Evolutionary conservation across 2,797 vertebrate species (phyloP).

Genomic region (Diplodus sargus): DNA sequence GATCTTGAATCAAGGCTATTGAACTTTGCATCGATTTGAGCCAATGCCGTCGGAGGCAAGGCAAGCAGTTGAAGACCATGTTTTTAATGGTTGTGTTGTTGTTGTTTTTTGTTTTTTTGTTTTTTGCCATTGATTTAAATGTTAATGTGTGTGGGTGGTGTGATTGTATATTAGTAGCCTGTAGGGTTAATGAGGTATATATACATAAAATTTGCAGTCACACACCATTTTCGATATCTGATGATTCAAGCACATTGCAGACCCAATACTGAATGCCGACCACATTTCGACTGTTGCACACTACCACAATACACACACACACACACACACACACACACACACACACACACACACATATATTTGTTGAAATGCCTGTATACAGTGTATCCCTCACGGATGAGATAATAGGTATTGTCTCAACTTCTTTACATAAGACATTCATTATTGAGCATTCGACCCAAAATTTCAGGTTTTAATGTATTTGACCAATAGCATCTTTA

Average conservation of each 20-base stretch:
- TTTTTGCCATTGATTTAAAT: slow-evolving; percentile 48
- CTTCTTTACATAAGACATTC: too few species aligned
- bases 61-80: slow-evolving; percentile 30
- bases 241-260: slow-evolving; percentile 11
- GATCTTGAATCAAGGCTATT: slow-evolving; percentile 65
- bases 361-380: too few species aligned
- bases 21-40: slow-evolving; percentile 61
- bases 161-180: slow-evolving; percentile 22
- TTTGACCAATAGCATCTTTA: too few species aligned
- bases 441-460: too few species aligned
- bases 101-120: neutral
- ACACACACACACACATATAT: too few species aligned
- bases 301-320: too few species aligned
- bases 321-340: too few species aligned
- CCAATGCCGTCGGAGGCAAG: slow-evolving; percentile 37
- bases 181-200: slow-evolving; percentile 17
- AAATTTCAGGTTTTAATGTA: too few species aligned
- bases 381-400: neutral
- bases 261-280: slow-evolving; percentile 15
- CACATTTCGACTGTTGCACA: slow-evolving; percentile 25
- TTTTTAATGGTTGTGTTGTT: slow-evolving; percentile 32
- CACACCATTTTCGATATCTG: slow-evolving; percentile 6
- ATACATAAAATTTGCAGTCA: neutral
- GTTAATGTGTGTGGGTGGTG: slow-evolving; percentile 39
- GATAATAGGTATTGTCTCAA: neutral